Base-by-base conservation (phyloP, 2,888 invertebrate species). In the Nycteola revayana region DNA sequence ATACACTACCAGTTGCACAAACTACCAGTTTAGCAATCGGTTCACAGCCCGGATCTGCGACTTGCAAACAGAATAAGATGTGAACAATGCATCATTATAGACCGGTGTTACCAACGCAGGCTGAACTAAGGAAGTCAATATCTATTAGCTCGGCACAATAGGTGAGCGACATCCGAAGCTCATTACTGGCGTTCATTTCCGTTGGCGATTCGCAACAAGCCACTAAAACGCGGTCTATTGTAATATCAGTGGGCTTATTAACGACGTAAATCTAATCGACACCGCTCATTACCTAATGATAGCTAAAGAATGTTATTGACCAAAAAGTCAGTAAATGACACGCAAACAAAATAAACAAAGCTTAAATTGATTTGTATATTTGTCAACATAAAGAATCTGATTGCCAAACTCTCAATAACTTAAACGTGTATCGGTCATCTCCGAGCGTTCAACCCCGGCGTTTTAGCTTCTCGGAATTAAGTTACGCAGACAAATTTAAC, bases 151-250 rank as follows among this genome's bases (percentile, higher is more conserved):
- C 54, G 66, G 79, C 82, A 88, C 87, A 88, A 88, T 88, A 87
- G 87, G 81, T 84, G 84, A 86, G 84, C 85, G 86, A 86, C 83
- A 87, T 88, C 87, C 87, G 87, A 87, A 86, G 83, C 87, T 86
- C 87, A 84, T 88, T 88, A 86, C 77, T 79, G 77, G 67, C 65
- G 66, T 77, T 75, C 79, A 70, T 85, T 87, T 88, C 87, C 87
- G 87, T 69, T 84, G 71, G 75, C 70, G 69, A 82, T 86, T 83
- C 75, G 78, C 79, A 77, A 83, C 76, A 75, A 66, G 74, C 79
- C 65, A 70, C 66, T 70, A 73, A 75, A 73, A 69, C 65, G 64
- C 70, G 64, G 54, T 59, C 73, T 73, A 73, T 68, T 61, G 68
- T 62, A 65, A 64, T 66, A 67, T 66, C 60, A 53, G 53, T 54